Base-by-base conservation (phyloP, 2,888 invertebrate species). In the Drosophila hawaiiensis region DNA sequence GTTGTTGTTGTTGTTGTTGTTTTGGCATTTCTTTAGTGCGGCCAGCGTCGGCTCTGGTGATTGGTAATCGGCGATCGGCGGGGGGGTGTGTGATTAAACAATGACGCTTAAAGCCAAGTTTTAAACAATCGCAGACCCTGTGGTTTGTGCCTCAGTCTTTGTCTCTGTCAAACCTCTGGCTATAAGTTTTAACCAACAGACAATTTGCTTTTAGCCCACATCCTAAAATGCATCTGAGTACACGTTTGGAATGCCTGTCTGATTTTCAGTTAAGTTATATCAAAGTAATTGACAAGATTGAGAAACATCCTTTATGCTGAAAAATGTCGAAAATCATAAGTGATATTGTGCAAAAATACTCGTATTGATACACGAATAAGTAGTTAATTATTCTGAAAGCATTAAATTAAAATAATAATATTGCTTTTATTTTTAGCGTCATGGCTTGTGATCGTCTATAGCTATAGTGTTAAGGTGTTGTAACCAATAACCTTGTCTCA, bases 41-140 rank as follows among this genome's bases (percentile, higher is more conserved):
- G 12, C 35, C 41, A 54, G 52, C 43, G 41, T 10, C 29, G 39
- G 39, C 14, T 19, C 22, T 6, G 14, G 4, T 50, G 65, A 33
- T 19, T 19, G 41, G 47, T 35, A 47, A 14, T 28, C 37, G 35
- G 35, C 22, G 58, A 43, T 47, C 35, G 56, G 22, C 25, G 62
- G 62, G 39, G 39, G 19, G n/a, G 52, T 41, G 41, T 25, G 47
- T 59, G 59, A 12, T n/a, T 41, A 41, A 41, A 33, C 33, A 19
- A 39, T n/a, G 47, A 25, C 59, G 60, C 60, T 22, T 60, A 3
- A 16, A 37, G 35, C 52, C n/a, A 55, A 39, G 28, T 41, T 41
- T 41, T 12, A 52, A 31, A n/a, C 52, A n/a, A 50, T 50, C 28
- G 28, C 50, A 50, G 50, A 5, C 28, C 28, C 50, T 50, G 28